A percentile compares a stretch with the other conserved stretches of the same genome.
Conservation (phyloP, 1,140 invertebrate species). For the Drosophila carrolli region DNA sequence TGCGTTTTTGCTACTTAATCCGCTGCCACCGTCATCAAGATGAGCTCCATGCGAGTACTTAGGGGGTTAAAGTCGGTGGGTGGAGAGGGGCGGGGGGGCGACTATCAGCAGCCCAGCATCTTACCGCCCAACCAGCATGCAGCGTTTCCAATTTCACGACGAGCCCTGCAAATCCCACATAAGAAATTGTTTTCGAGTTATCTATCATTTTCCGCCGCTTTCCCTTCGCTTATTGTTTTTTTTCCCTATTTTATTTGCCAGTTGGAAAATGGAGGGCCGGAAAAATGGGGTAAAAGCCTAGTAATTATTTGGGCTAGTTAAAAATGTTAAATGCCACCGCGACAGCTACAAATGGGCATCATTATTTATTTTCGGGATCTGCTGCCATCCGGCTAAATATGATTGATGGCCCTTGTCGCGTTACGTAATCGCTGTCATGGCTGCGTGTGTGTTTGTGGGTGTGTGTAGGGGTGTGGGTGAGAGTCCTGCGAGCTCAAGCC, state of each 20-base stretch:
- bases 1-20: conserved; percentile 74
- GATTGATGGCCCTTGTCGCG: conserved; percentile 78
- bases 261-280: background rate
- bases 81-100: background rate
- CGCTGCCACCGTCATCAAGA: conserved; percentile 78
- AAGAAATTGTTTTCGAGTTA: conserved; percentile 78
- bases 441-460: conserved; percentile 43
- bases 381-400: conserved; percentile 60
- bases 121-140: conserved; percentile 16
- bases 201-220: conserved; percentile 47
- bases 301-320: conserved; percentile 50
- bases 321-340: conserved; percentile 11
- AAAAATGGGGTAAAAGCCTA: background rate
- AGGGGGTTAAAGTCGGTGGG: conserved; percentile 6
- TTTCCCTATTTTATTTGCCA: background rate
- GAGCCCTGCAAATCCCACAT: conserved; percentile 66
- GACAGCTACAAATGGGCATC: conserved; percentile 35
- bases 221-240: conserved; percentile 19
- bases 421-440: conserved; percentile 76
- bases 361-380: conserved; percentile 34
- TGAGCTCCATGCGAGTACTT: conserved; percentile 37
- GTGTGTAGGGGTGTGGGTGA: conserved; percentile 30
- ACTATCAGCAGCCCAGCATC: conserved; percentile 9
- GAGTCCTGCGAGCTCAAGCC: conserved; percentile 31
- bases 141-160: conserved; percentile 69